Evolutionary conservation across 2,797 vertebrate genomes (phyloP), one percentile per base, ranked within the genome.

Genomic region (Paedocypris micromegethes): DNA sequence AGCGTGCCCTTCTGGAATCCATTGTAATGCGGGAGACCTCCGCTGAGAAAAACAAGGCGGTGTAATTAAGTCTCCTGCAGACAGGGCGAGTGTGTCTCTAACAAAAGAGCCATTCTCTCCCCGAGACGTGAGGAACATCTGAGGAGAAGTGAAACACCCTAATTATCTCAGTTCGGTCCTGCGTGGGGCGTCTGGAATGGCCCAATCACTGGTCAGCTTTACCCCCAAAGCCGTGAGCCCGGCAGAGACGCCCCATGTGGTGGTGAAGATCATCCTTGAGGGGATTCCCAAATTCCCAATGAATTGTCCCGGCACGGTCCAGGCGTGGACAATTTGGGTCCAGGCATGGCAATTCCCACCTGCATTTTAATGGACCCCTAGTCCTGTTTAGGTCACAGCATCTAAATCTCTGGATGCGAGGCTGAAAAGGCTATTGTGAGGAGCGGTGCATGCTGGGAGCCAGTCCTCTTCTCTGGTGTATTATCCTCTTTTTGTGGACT

Each of bases 351-450:
- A 63, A 70, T 60, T 78, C 59, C 46, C 4, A 23, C 41, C 47
- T 51, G 8, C 23, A 3, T 70, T 23, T 70, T 64, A 41, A 64
- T 57, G 63, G 63, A 59, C 53, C 52, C 45, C 77, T 78, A 86
- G 83, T 83, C 81, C 85, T 87, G 88, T 87, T 80, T 84, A 82
- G 84, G 78, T 81, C 76, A 80, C 76, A 84, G 81, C 83, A 79
- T 80, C 76, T 77, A 72, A 70, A 84, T 78, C 76, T 85, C 90
- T 91, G 89, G 85, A 85, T 79, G 72, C 82, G 80, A 88, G 88
- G 92, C 91, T 90, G 83, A 85, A 86, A 85, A 85, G 80, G 85
- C 84, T 82, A 81, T 70, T 70, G 78, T 79, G 78, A 83, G 83
- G 84, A 87, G 80, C 66, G 47, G 72, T 67, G 74, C 70, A 48